A percentile compares a stretch with the other conserved stretches of the same genome.
These are phyloP conservation scores for Cheilosia impressa DNA, from an alignment of 2,888 invertebrate genomes.

Conservation along the genomic window DNA sequence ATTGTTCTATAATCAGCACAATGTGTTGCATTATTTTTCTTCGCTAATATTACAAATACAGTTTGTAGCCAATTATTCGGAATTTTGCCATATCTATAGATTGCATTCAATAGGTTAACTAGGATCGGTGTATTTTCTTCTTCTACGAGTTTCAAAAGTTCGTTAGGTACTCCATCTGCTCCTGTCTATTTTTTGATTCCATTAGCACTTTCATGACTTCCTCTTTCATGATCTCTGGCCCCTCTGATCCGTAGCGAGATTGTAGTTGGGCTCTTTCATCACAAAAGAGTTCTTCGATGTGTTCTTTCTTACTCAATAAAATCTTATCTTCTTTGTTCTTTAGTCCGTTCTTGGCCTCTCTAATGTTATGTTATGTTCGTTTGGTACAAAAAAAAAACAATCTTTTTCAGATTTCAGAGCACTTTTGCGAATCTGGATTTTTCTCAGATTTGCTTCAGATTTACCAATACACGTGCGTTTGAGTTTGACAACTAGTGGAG, in stretches of 20 bases:
- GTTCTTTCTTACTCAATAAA: constrained; percentile 22
- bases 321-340: constrained; percentile 5
- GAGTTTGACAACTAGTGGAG: too few species aligned
- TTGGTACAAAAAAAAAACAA: too few species aligned
- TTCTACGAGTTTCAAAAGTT: constrained; percentile 11
- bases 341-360: too few species aligned
- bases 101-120: background rate
- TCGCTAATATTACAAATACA: background rate
- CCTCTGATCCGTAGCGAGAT: background rate
- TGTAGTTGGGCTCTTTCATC: background rate
- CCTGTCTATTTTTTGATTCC: constrained; percentile 15
- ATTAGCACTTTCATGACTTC: constrained; percentile 3
- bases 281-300: constrained; percentile 24
- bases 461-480: too few species aligned
- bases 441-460: too few species aligned
- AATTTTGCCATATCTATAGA: background rate
- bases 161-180: constrained; percentile 8
- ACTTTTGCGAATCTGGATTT: too few species aligned
- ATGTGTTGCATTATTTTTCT: background rate
- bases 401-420: too few species aligned
- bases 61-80: background rate
- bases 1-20: constrained; percentile 24
- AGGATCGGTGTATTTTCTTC: background rate
- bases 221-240: constrained; percentile 17
- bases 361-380: too few species aligned